Conservation (phyloP, 2,113 vertebrate species). For the Baryphthengus martii region DNA sequence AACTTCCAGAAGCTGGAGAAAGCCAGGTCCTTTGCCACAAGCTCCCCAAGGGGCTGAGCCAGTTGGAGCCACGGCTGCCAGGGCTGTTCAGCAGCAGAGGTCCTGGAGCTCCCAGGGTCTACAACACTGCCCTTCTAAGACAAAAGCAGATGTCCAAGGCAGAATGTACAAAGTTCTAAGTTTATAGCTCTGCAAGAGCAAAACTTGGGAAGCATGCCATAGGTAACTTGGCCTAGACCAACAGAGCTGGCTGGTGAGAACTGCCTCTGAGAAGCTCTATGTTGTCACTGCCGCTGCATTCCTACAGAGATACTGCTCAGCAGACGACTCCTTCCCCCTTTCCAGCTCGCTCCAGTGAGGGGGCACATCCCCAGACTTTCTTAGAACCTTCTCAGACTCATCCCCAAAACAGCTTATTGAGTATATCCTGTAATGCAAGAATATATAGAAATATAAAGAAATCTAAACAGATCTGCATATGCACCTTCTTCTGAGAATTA, state of each 20-base stretch:
- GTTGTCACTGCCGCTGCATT: background rate
- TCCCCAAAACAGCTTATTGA: background rate
- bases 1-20: background rate
- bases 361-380: background rate
- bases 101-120: background rate
- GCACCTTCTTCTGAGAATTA: background rate
- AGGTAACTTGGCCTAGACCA: background rate
- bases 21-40: accelerated
- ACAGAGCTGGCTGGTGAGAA: background rate
- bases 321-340: background rate
- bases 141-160: background rate
- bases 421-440: background rate
- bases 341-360: background rate
- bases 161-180: background rate
- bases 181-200: background rate
- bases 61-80: accelerated
- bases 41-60: background rate
- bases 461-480: background rate
- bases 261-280: background rate
- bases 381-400: background rate
- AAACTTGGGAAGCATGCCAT: background rate
- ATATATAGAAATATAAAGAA: background rate
- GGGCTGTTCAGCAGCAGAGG: background rate
- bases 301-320: background rate
- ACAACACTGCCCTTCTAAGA: background rate